Percentiles rank a stretch among this genome's conserved stretches.
These are phyloP conservation scores for Tenualosa thibaudeaui DNA, from an alignment of 2,797 vertebrate species.

Conservation along the genomic window DNA sequence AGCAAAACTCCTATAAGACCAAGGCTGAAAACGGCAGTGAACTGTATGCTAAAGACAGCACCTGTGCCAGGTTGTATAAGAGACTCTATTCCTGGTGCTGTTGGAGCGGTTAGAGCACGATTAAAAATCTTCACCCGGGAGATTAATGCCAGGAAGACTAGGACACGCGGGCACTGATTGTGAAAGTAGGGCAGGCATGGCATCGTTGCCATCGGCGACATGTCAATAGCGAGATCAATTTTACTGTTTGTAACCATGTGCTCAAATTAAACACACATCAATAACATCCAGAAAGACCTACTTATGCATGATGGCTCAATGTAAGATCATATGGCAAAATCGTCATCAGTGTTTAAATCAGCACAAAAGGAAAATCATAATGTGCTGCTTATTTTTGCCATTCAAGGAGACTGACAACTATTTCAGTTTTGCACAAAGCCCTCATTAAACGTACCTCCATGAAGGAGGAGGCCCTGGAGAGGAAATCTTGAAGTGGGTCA, in stretches of 20 bases:
- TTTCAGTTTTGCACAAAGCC: not conserved
- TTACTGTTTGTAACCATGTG: not conserved
- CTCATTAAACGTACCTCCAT: not conserved
- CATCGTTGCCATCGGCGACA: constrained; percentile 38
- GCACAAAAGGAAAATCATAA: not conserved
- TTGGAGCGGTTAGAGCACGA: constrained; percentile 40
- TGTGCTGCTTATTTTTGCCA: not conserved
- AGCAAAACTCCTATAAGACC: not conserved
- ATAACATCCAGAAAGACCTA: not conserved
- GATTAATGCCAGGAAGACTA: constrained; percentile 59
- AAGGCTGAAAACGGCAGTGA: not conserved
- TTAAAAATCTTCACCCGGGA: constrained; percentile 62
- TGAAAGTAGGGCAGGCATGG: constrained; percentile 65
- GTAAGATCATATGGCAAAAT: not conserved
- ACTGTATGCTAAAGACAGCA: not conserved
- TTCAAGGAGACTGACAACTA: not conserved
- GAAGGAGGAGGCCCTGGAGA: constrained; percentile 20
- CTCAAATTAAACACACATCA: not conserved
- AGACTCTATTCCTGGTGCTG: constrained; percentile 50
- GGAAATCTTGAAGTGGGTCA: constrained; percentile 66
- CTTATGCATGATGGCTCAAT: constrained; percentile 7
- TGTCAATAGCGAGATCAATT: constrained; percentile 29
- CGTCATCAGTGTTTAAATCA: not conserved
- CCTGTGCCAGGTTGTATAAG: constrained; percentile 18
- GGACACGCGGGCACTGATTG: constrained; percentile 51